A percentile compares a stretch with the other conserved stretches of the same genome.
These are phyloP conservation scores for Sula dactylatra DNA, from an alignment of 2,113 vertebrate species.

Conservation along the genomic window DNA sequence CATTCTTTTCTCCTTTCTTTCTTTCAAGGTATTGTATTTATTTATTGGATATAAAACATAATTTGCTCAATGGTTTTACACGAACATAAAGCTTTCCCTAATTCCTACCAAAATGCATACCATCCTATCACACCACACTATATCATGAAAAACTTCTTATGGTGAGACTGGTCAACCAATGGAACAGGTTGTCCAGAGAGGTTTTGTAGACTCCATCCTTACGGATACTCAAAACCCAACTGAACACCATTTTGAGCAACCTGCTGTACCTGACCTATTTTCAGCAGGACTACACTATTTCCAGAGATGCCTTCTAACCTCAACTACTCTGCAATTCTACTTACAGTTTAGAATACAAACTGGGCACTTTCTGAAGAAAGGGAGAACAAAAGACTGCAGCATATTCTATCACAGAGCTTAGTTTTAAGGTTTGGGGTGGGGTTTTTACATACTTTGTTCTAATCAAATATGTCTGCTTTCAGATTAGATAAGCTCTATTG, in stretches of 20 bases:
- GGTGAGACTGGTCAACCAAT: not conserved
- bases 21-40: not conserved
- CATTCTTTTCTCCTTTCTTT: not conserved
- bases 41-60: not conserved
- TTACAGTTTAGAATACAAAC: not conserved
- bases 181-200: not conserved
- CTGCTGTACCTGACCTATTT: not conserved
- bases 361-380: not conserved
- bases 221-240: not conserved
- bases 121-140: accelerated
- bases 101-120: not conserved
- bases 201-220: not conserved
- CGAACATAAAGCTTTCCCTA: not conserved
- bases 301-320: not conserved
- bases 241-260: not conserved
- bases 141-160: not conserved
- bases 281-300: not conserved
- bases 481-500: not conserved
- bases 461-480: not conserved
- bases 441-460: not conserved
- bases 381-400: not conserved
- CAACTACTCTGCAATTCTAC: not conserved
- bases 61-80: not conserved
- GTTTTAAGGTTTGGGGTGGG: not conserved
- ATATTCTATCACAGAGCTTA: not conserved